These are phyloP conservation scores for Drosophila aldrichi DNA, from an alignment of 2,888 invertebrate genomes.

Conservation along the genomic window DNA sequence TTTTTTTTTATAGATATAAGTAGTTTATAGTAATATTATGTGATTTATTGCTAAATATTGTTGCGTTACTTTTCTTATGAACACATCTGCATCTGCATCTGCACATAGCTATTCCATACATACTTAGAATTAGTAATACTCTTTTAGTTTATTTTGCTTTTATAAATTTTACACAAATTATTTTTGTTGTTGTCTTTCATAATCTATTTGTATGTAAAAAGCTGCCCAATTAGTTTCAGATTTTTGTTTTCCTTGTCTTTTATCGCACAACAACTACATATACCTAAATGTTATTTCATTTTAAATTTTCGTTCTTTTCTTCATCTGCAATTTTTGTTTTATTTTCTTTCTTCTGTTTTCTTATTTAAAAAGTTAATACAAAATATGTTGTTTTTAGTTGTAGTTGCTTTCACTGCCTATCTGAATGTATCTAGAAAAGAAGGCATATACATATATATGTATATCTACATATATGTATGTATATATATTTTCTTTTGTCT, in stretches of 20 bases:
- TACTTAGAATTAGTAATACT: slow-evolving; percentile 54
- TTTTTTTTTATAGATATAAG: background rate
- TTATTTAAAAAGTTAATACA: slow-evolving; percentile 71
- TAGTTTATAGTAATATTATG: background rate
- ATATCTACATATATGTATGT: background rate
- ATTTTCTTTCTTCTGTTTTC: background rate
- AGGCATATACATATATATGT: slow-evolving; percentile 28
- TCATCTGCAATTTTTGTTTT: background rate
- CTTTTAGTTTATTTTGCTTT: slow-evolving; percentile 18
- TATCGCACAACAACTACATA: slow-evolving; percentile 46
- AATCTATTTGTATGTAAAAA: slow-evolving; percentile 18
- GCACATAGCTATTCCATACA: slow-evolving; percentile 14
- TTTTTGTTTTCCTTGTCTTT: background rate
- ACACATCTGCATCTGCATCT: background rate
- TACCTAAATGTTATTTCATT: background rate
- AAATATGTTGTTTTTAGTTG: slow-evolving; percentile 65
- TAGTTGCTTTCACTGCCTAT: slow-evolving; percentile 10
- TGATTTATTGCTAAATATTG: background rate
- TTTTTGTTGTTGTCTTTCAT: background rate
- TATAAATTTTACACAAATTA: slow-evolving; percentile 39
- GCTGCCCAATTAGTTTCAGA: slow-evolving; percentile 33
- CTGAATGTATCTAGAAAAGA: slow-evolving; percentile 41
- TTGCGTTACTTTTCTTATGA: background rate
- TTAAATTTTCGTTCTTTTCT: background rate
- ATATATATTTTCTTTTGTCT: background rate